Percentiles rank a stretch among this genome's conserved stretches.
Evolutionary conservation across 1,140 invertebrate genomes (phyloP).

Genomic region (Stegodyphus dumicola): DNA sequence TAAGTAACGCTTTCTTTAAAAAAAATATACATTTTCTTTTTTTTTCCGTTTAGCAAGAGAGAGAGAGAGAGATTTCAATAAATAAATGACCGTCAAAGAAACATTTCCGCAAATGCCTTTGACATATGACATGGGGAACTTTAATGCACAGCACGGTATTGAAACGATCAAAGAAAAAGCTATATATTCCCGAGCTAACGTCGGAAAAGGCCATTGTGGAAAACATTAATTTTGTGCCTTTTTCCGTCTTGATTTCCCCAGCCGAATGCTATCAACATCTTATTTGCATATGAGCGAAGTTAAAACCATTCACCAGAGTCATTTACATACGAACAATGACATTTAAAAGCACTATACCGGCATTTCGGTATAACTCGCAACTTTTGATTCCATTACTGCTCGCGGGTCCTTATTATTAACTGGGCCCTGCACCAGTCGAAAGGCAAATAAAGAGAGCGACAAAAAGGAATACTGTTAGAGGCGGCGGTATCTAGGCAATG

Average conservation of each 20-base stretch:
- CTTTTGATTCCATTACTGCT: conserved; percentile 33
- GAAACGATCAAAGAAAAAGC: conserved; percentile 35
- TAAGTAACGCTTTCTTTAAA: background rate
- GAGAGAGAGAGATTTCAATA: conserved; percentile 43
- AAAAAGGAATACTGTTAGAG: background rate
- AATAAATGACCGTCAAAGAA: conserved; percentile 53
- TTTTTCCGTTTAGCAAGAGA: conserved; percentile 3
- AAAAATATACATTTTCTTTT: background rate
- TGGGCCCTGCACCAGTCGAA: conserved; percentile 3
- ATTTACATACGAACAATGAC: conserved; percentile 50
- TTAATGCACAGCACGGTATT: conserved; percentile 25
- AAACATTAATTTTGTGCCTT: conserved; percentile 50
- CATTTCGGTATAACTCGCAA: conserved; percentile 30
- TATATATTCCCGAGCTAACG: conserved; percentile 39
- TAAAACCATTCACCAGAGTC: conserved; percentile 18
- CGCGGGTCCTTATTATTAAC: conserved; percentile 27
- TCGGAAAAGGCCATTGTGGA: conserved; percentile 41
- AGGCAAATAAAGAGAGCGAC: background rate
- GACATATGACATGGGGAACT: conserved; percentile 39
- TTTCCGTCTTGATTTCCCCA: conserved; percentile 38
- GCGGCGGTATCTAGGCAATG: too few species aligned
- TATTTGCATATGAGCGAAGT: conserved; percentile 39
- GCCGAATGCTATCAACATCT: conserved; percentile 50
- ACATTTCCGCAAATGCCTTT: conserved; percentile 50
- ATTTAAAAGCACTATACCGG: conserved; percentile 12